Percentiles rank a stretch among this genome's conserved stretches.
Evolutionary conservation across 1,140 invertebrate species (phyloP).

Genomic region (Drosophila grimshawi): DNA sequence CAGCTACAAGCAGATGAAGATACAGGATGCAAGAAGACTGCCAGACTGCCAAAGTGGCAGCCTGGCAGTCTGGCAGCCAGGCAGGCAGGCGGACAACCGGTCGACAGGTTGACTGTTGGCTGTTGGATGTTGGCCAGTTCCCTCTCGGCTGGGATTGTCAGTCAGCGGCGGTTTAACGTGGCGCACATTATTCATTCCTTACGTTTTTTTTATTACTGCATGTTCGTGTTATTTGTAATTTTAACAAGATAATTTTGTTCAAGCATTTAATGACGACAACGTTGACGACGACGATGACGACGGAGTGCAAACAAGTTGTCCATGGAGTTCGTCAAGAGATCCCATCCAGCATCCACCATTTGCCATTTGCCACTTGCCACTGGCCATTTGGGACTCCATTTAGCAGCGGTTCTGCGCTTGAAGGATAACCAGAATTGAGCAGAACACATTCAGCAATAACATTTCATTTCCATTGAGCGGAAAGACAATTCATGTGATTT

Average conservation of each 20-base stretch:
- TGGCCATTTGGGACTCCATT: slow-evolving; percentile 47
- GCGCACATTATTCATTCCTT: slow-evolving; percentile 82
- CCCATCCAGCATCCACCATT: not conserved
- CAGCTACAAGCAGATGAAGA: slow-evolving; percentile 45
- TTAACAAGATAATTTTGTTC: slow-evolving; percentile 85
- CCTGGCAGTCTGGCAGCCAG: slow-evolving; percentile 7
- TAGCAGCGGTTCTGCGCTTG: slow-evolving; percentile 24
- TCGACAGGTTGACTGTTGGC: slow-evolving; percentile 29
- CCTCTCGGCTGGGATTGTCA: slow-evolving; percentile 25
- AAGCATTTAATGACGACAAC: slow-evolving; percentile 80
- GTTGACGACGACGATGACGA: slow-evolving; percentile 34
- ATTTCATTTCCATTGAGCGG: slow-evolving; percentile 74
- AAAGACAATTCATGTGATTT: slow-evolving; percentile 79
- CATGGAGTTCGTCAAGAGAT: slow-evolving; percentile 15
- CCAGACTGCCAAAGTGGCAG: slow-evolving; percentile 8
- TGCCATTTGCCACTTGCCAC: slow-evolving; percentile 56
- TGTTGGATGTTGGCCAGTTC: slow-evolving; percentile 24
- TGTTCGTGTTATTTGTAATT: slow-evolving; percentile 84
- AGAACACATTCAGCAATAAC: slow-evolving; percentile 31
- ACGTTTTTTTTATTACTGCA: slow-evolving; percentile 83
- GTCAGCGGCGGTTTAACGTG: slow-evolving; percentile 76
- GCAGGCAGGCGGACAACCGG: slow-evolving; percentile 37
- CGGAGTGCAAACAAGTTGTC: slow-evolving; percentile 11
- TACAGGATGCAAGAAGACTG: slow-evolving; percentile 41
- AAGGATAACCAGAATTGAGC: slow-evolving; percentile 49